Conservation (phyloP, 2,888 invertebrate species). For the Barypeithes pellucidus region DNA sequence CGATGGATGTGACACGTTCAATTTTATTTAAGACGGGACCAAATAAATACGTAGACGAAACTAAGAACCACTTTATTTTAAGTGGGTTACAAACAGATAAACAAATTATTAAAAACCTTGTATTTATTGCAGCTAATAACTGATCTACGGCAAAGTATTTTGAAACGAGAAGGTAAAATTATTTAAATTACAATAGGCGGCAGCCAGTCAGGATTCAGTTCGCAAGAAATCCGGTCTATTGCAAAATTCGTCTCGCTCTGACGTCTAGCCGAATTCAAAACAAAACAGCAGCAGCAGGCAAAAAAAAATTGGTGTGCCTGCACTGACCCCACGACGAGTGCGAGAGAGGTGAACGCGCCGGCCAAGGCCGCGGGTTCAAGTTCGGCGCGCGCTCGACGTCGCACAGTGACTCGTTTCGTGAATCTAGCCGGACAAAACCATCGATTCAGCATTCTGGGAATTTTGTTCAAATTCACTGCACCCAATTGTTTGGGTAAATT, state of each 20-base stretch:
- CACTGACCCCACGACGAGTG: conserved; percentile 47
- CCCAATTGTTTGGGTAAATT: no score
- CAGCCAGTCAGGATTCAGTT: conserved; percentile 23
- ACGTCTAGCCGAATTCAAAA: conserved; percentile 48
- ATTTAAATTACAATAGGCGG: conserved; percentile 37
- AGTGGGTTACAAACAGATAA: neutral
- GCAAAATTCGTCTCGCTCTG: conserved; percentile 50
- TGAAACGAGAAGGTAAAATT: conserved; percentile 29
- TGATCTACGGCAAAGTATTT: conserved; percentile 42
- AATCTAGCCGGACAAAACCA: no score
- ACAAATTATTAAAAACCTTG: neutral
- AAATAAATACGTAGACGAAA: neutral
- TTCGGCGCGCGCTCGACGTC: conserved; percentile 34
- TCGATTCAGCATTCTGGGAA: no score
- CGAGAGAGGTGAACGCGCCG: conserved; percentile 63
- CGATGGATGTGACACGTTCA: no score
- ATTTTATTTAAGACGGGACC: no score
- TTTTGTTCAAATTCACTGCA: no score
- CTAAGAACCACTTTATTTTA: neutral
- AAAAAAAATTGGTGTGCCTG: conserved; percentile 48
- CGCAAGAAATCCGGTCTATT: conserved; percentile 49
- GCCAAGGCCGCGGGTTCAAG: conserved; percentile 62
- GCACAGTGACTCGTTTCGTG: no score
- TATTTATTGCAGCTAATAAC: conserved; percentile 11
- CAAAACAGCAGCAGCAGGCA: conserved; percentile 27